Evolutionary conservation across 1,140 invertebrate genomes (phyloP).

Genomic region (Drosophila lacertosa): DNA sequence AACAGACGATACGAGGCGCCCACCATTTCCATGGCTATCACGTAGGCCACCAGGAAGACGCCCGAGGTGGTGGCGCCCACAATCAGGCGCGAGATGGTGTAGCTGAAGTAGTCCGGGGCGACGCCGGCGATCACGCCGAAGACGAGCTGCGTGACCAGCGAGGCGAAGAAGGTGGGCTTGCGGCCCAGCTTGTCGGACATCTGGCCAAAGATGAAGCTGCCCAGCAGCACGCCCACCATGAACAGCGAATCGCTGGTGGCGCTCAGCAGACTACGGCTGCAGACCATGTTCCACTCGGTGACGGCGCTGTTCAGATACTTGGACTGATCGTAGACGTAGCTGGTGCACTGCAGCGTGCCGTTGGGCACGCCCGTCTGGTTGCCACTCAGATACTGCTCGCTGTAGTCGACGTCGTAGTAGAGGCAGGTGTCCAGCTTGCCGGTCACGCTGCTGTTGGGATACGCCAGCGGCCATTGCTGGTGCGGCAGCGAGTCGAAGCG

Average conservation of each 20-base stretch:
- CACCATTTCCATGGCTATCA: slow-evolving; percentile 93
- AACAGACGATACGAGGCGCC: slow-evolving; percentile 90
- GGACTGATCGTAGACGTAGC: slow-evolving; percentile 87
- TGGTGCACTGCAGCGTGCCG: slow-evolving; percentile 84
- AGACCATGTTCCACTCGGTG: slow-evolving; percentile 91
- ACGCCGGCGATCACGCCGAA: slow-evolving; percentile 88
- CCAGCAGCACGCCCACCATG: slow-evolving; percentile 92
- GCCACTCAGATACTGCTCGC: slow-evolving; percentile 71
- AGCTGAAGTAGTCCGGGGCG: slow-evolving; percentile 88
- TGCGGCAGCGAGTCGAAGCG: slow-evolving; percentile 83
- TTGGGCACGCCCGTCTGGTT: slow-evolving; percentile 39
- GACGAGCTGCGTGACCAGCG: slow-evolving; percentile 89
- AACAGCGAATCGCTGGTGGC: slow-evolving; percentile 92
- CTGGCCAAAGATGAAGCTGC: slow-evolving; percentile 91
- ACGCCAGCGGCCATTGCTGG: slow-evolving; percentile 85
- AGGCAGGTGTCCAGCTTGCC: slow-evolving; percentile 85
- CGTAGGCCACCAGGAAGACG: slow-evolving; percentile 91
- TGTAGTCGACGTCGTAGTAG: slow-evolving; percentile 84
- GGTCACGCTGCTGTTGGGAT: slow-evolving; percentile 85
- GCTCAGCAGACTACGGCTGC: slow-evolving; percentile 87
- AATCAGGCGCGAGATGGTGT: slow-evolving; percentile 88
- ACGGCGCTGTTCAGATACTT: slow-evolving; percentile 87
- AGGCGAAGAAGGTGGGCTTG: slow-evolving; percentile 89
- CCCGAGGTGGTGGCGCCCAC: slow-evolving; percentile 91
- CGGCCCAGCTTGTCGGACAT: slow-evolving; percentile 92